Percentiles rank a stretch among this genome's conserved stretches.
Evolutionary conservation across 2,888 invertebrate genomes (phyloP).

Genomic region (Mythimna loreyi): DNA sequence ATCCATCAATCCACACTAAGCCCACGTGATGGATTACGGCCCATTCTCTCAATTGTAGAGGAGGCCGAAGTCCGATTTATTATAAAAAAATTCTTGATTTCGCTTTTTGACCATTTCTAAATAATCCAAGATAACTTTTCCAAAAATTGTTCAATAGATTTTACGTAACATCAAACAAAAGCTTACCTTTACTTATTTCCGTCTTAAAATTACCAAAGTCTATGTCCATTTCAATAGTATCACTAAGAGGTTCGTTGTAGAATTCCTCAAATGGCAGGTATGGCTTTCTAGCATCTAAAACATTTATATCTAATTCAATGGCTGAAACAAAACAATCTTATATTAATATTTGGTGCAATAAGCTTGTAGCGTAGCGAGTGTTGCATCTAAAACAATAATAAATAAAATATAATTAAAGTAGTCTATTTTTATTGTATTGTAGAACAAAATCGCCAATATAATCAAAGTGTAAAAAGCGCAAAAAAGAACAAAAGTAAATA

Average conservation of each 20-base stretch:
- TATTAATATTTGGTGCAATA: constrained; percentile 54
- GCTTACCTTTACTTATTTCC: constrained; percentile 88
- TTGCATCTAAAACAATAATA: not conserved
- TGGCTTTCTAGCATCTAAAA: constrained; percentile 96
- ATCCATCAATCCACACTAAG: no score
- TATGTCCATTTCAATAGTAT: constrained; percentile 97
- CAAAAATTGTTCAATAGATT: no score
- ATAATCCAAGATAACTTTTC: no score
- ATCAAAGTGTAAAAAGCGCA: not conserved
- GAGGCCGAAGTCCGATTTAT: no score
- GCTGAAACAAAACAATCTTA: constrained; percentile 85
- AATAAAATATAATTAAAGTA: not conserved
- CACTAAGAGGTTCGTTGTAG: constrained; percentile 98
- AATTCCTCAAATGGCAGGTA: constrained; percentile 97
- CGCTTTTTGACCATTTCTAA: no score
- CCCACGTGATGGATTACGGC: no score
- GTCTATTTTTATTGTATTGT: no score
- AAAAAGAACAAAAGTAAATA: not conserved
- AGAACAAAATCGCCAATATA: no score
- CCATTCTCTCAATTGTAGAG: no score
- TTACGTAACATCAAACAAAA: not conserved
- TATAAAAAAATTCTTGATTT: no score
- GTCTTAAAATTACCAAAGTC: constrained; percentile 98
- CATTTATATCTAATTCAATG: constrained; percentile 93
- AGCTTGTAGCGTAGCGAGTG: constrained; percentile 37